Evolutionary conservation across 2,888 invertebrate genomes (phyloP).

Genomic region (Harpalus rubripes): DNA sequence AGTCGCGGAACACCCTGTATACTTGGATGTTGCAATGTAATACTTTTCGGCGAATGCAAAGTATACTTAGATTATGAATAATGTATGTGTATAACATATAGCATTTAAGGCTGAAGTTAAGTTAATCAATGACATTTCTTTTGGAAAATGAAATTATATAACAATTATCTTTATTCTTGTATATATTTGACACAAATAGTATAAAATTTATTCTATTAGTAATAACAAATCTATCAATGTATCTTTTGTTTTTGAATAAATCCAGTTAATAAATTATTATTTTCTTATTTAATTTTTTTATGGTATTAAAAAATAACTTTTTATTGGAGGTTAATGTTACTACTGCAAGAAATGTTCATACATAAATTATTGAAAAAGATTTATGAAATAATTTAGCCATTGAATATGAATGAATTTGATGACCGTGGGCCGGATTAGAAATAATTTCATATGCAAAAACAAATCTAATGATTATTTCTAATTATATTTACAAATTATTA

Average conservation of each 20-base stretch:
- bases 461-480: not conserved
- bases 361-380: not conserved
- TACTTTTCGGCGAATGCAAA: not conserved
- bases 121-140: conserved; percentile 9
- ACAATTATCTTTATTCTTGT: conserved; percentile 2
- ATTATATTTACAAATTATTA: conserved; percentile 25
- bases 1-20: no score
- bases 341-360: not conserved
- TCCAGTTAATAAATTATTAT: conserved; percentile 22
- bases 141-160: conserved; percentile 30
- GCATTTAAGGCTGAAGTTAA: not conserved
- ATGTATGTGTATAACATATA: conserved; percentile 7
- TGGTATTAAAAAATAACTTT: not conserved
- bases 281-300: not conserved
- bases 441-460: conserved; percentile 22
- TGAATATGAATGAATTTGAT: conserved; percentile 21
- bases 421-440: conserved; percentile 16
- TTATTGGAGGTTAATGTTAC: not conserved
- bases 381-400: conserved; percentile 12
- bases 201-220: not conserved
- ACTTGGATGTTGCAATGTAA: not conserved
- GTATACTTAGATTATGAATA: conserved; percentile 2
- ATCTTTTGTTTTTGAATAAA: conserved; percentile 12
- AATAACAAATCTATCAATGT: not conserved
- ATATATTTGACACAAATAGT: conserved; percentile 18